These are phyloP conservation scores for Caenorhabditis inopinata DNA, from an alignment of 1,140 invertebrate genomes.

Conservation along the genomic window DNA sequence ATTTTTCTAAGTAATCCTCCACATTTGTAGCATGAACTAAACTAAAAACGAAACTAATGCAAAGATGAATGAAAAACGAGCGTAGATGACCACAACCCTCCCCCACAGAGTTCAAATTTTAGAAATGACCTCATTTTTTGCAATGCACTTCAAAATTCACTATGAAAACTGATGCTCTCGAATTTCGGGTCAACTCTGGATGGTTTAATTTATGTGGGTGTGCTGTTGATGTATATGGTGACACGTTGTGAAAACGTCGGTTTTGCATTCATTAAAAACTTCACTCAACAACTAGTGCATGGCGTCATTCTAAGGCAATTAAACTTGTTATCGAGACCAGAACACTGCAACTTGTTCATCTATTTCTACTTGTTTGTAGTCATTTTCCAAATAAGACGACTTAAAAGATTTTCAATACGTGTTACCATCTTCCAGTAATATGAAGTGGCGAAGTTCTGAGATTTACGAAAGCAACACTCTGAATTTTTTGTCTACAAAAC, in stretches of 20 bases:
- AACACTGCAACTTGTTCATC: neutral
- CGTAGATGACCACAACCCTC: neutral
- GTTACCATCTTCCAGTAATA: neutral
- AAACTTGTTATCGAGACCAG: conserved; percentile 25
- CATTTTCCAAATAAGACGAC: neutral
- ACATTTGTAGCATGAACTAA: neutral
- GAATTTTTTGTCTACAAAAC: too few species aligned
- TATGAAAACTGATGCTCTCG: conserved; percentile 18
- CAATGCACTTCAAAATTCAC: neutral
- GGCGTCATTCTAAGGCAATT: conserved; percentile 24
- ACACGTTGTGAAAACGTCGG: neutral
- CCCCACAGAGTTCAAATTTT: neutral
- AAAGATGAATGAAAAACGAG: neutral
- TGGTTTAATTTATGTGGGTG: conserved; percentile 5
- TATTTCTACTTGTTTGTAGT: neutral
- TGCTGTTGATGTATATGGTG: conserved; percentile 29
- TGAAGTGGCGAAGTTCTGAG: too few species aligned
- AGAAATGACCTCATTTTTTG: neutral
- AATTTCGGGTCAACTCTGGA: conserved; percentile 12
- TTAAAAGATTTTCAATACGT: neutral
- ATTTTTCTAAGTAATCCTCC: neutral
- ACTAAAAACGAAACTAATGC: too few species aligned
- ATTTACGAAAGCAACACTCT: too few species aligned
- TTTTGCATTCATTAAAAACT: conserved; percentile 33
- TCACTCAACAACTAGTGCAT: neutral